Conservation (phyloP, 2,113 vertebrate species). For the Copsychus sechellarum region DNA sequence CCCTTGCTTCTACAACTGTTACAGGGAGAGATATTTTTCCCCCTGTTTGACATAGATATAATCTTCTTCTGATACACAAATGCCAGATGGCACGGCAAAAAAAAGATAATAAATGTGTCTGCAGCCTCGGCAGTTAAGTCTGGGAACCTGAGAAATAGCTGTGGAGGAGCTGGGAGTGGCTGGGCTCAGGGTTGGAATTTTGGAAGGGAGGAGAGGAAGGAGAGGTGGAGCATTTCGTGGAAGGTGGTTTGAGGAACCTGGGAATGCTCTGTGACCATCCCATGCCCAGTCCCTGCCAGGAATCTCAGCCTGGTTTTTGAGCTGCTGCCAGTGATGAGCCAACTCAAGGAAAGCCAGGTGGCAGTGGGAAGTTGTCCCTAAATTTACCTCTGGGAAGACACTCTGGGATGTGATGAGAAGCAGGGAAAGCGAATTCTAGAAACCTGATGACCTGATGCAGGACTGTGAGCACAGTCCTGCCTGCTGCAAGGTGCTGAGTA, state of each 20-base stretch:
- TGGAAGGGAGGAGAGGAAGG: accelerated
- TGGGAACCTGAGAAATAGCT: conserved; percentile 42
- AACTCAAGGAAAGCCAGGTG: accelerated
- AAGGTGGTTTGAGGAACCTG: not conserved
- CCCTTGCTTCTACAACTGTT: conserved; percentile 54
- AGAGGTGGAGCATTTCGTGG: not conserved
- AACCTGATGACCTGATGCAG: accelerated
- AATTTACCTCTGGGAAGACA: not conserved
- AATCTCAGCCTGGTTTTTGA: accelerated
- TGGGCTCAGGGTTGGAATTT: not conserved
- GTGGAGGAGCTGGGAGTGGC: not conserved
- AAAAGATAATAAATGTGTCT: conserved; percentile 65
- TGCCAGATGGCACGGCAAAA: conserved; percentile 65
- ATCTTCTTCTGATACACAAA: conserved; percentile 63
- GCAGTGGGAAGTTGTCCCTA: not conserved
- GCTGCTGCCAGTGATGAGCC: not conserved
- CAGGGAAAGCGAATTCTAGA: not conserved
- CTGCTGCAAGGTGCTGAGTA: not conserved
- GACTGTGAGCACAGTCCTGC: not conserved
- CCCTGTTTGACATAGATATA: conserved; percentile 58
- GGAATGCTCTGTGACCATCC: not conserved
- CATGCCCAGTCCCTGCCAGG: too few species aligned
- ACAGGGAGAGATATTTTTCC: conserved; percentile 48
- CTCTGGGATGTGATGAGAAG: accelerated
- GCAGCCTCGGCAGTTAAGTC: conserved; percentile 50